Percentiles rank a stretch among this genome's conserved stretches.
phyloP scores from a whole-genome alignment of 2,113 vertebrate species.

The Hyperopisus bebe region DNA sequence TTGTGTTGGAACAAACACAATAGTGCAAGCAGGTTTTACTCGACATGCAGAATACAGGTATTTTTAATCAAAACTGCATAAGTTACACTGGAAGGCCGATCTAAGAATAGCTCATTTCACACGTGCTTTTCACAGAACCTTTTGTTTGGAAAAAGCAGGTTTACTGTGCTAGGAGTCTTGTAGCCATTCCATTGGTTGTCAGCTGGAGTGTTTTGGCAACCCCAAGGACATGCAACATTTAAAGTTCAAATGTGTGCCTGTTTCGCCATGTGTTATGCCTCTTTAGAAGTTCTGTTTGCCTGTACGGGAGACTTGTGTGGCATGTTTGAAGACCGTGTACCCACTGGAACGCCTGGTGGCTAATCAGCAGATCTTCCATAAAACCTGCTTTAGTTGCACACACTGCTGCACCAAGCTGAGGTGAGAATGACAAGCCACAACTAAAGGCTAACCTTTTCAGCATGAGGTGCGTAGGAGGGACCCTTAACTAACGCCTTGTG shows the following conservation, averaged over 20 bases:
- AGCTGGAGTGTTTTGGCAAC: no score
- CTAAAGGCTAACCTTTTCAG: neutral
- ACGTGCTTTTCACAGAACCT: neutral
- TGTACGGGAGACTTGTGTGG: slow-evolving; percentile 74
- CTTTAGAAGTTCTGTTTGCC: slow-evolving; percentile 76
- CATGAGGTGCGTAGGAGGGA: neutral
- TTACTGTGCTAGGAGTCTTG: neutral
- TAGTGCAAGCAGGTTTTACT: neutral
- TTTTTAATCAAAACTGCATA: neutral
- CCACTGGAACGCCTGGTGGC: slow-evolving; percentile 92
- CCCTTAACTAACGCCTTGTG: neutral
- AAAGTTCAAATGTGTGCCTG: neutral
- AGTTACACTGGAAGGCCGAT: neutral
- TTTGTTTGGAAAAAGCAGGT: neutral
- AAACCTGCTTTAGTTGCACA: slow-evolving; percentile 89
- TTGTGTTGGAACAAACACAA: neutral
- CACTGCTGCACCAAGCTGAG: slow-evolving; percentile 93
- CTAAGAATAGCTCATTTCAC: neutral
- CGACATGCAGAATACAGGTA: neutral
- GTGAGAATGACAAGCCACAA: slow-evolving; percentile 48
- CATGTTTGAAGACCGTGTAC: slow-evolving; percentile 91
- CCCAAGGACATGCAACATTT: neutral
- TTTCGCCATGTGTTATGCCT: neutral
- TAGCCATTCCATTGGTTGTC: neutral
- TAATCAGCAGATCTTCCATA: slow-evolving; percentile 88